Evolutionary conservation across 2,888 invertebrate genomes (phyloP).

Genomic region (Aphidius colemani): DNA sequence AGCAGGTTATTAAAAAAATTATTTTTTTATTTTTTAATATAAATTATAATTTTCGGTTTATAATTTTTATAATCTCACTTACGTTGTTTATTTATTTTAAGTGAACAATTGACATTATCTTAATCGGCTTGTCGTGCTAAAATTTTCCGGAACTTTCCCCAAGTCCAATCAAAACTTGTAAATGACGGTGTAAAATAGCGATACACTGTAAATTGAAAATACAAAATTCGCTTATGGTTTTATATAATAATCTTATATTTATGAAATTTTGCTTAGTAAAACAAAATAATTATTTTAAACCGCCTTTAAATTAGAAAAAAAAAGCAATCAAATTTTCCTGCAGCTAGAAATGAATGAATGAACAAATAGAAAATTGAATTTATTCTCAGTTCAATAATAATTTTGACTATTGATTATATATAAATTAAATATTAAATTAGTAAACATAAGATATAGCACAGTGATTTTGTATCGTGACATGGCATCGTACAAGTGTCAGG

Average conservation of each 20-base stretch:
- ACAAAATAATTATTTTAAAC: too few relatives aligned
- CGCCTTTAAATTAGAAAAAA: too few relatives aligned
- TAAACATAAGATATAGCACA: not conserved
- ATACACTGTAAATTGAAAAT: not conserved
- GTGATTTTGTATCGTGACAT: not conserved
- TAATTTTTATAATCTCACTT: not conserved
- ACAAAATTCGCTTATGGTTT: too few relatives aligned
- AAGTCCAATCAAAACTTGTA: constrained; percentile 15
- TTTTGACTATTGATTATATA: not conserved
- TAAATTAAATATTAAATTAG: not conserved
- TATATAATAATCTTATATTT: too few relatives aligned
- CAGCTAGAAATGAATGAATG: too few relatives aligned
- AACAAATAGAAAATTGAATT: too few relatives aligned
- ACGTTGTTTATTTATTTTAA: not conserved
- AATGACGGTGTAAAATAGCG: constrained; percentile 4
- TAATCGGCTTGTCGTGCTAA: constrained; percentile 8
- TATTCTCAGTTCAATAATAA: not conserved
- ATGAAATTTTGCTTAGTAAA: too few relatives aligned
- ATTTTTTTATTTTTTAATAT: constrained; percentile 1
- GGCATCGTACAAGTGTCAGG: constrained; percentile 17
- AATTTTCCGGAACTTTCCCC: constrained; percentile 3
- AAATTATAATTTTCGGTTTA: constrained; percentile 4
- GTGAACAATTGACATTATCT: constrained; percentile 4
- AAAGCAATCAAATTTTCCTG: too few relatives aligned
- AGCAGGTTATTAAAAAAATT: constrained; percentile 2